A percentile compares a stretch with the other conserved stretches of the same genome.
Conservation (phyloP, 30 jellyfish, hydroid and myxozoan species). For the Aurelia coerulea region DNA sequence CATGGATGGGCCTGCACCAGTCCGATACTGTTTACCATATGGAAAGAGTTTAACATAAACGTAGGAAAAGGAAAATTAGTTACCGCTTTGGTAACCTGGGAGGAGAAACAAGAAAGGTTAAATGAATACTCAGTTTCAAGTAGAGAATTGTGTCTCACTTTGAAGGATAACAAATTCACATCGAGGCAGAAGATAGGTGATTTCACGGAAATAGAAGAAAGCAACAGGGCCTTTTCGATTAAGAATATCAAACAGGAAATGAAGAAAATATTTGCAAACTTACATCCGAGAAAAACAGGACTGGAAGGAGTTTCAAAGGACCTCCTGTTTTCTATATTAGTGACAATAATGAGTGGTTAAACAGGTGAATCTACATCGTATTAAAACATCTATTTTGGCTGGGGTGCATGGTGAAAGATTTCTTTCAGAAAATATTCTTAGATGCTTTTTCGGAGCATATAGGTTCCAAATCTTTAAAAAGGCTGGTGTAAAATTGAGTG, state of each 20-base stretch:
- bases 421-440: too few species aligned
- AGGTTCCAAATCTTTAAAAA: too few species aligned
- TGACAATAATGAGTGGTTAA: conserved; percentile 35
- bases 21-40: conserved; percentile 41
- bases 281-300: conserved; percentile 44
- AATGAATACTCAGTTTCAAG: conserved; percentile 44
- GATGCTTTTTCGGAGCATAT: too few species aligned
- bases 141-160: conserved; percentile 27
- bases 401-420: too few species aligned
- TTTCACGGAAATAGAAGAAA: neutral
- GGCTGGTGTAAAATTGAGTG: too few species aligned
- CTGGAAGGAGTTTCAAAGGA: conserved; percentile 18
- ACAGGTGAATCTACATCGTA: too few species aligned
- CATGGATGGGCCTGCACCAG: conserved; percentile 65
- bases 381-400: too few species aligned
- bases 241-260: conserved; percentile 9
- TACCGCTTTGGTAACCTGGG: conserved; percentile 45
- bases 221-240: conserved; percentile 11
- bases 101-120: conserved; percentile 42
- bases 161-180: conserved; percentile 22
- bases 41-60: conserved; percentile 51
- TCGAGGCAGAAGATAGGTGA: conserved; percentile 28
- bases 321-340: conserved; percentile 17
- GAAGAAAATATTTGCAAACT: conserved; percentile 27
- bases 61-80: conserved; percentile 33